Evolutionary conservation across 2,797 vertebrate genomes (phyloP).

Genomic region (Oreonectes daqikongensis): DNA sequence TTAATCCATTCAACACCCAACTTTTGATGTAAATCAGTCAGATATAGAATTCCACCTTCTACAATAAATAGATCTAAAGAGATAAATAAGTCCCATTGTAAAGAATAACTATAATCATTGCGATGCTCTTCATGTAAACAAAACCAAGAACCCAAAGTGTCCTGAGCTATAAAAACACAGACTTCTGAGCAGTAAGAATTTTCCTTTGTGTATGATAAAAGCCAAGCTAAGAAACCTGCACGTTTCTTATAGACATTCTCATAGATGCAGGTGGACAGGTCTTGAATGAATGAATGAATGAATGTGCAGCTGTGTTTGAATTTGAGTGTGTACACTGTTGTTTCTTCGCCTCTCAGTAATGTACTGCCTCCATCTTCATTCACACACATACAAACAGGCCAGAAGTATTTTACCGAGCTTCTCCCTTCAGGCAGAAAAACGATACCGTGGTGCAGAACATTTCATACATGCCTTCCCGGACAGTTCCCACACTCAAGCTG

Average conservation of each 20-base stretch:
- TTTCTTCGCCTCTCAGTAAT: conserved; percentile 47
- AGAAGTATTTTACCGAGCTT: conserved; percentile 52
- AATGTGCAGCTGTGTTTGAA: conserved; percentile 38
- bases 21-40: background rate
- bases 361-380: conserved; percentile 44
- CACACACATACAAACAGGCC: conserved; percentile 47
- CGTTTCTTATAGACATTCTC: conserved; percentile 26
- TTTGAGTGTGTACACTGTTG: conserved; percentile 63
- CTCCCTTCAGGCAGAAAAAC: conserved; percentile 77
- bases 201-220: conserved; percentile 57
- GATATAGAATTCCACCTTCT: background rate
- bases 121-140: background rate
- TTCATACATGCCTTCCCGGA: conserved; percentile 82
- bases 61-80: background rate
- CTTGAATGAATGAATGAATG: conserved; percentile 42
- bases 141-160: background rate
- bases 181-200: background rate
- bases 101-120: background rate
- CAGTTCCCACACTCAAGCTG: conserved; percentile 82
- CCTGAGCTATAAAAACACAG: background rate
- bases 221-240: background rate
- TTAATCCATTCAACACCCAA: background rate
- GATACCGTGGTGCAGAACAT: conserved; percentile 77
- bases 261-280: conserved; percentile 56
- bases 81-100: background rate